Conservation (phyloP, 2,888 invertebrate genomes). For the Hydropsyche betteni region DNA sequence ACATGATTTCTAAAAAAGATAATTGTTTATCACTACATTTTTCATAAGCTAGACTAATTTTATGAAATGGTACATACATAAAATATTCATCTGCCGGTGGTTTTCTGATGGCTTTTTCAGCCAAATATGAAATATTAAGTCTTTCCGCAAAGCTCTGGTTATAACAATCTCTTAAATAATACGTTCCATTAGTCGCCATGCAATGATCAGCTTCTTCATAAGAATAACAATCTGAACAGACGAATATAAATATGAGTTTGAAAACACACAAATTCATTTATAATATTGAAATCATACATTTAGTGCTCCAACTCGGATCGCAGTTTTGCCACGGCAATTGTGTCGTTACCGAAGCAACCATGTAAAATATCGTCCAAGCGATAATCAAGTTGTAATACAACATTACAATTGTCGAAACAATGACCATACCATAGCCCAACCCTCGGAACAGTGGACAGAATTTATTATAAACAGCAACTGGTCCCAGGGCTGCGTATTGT, state of each 20-base stretch:
- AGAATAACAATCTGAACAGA: conserved; percentile 71
- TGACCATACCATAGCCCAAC: conserved; percentile 79
- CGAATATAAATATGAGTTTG: conserved; percentile 30
- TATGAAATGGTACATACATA: conserved; percentile 63
- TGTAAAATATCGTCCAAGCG: conserved; percentile 81
- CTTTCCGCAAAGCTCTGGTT: conserved; percentile 67
- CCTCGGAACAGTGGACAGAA: conserved; percentile 82
- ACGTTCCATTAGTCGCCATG: conserved; percentile 69
- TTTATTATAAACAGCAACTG: conserved; percentile 81
- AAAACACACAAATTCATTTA: conserved; percentile 5
- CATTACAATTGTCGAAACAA: conserved; percentile 79
- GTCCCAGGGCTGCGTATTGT: conserved; percentile 81
- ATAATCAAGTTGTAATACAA: conserved; percentile 80
- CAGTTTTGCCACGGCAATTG: conserved; percentile 78
- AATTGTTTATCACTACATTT: background rate
- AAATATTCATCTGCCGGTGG: conserved; percentile 80
- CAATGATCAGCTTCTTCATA: conserved; percentile 73
- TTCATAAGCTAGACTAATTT: background rate
- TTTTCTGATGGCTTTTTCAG: conserved; percentile 66
- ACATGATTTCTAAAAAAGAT: conserved; percentile 67
- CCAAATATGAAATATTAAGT: conserved; percentile 67
- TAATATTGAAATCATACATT: conserved; percentile 61
- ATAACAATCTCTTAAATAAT: conserved; percentile 70
- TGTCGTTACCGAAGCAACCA: conserved; percentile 73
- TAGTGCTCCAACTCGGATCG: conserved; percentile 75